A percentile compares a stretch with the other conserved stretches of the same genome.
phyloP scores from a whole-genome alignment of 2,113 vertebrate species.

The Atractosteus spatula region DNA sequence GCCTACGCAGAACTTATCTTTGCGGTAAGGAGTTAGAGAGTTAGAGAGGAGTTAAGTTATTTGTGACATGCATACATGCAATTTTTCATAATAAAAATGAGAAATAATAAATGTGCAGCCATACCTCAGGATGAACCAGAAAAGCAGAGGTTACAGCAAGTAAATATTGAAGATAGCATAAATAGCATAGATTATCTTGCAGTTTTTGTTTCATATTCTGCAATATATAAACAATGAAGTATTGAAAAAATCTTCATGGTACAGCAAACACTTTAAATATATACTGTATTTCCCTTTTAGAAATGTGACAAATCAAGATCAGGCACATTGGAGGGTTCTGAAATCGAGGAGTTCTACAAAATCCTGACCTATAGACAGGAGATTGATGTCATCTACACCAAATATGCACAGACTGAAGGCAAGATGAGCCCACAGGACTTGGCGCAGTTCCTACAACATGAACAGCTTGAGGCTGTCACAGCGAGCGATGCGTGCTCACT shows the following conservation, averaged over 20 bases:
- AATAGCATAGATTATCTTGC: too few relatives aligned
- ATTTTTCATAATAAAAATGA: neutral
- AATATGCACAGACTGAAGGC: slow-evolving; percentile 47
- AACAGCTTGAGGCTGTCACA: slow-evolving; percentile 70
- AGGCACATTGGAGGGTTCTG: slow-evolving; percentile 78
- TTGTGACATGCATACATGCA: neutral
- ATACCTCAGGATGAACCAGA: too few relatives aligned
- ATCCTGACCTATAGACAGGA: slow-evolving; percentile 82
- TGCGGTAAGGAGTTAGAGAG: slow-evolving; percentile 55
- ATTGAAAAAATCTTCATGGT: neutral
- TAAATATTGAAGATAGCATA: too few relatives aligned
- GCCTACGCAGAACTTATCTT: slow-evolving; percentile 82
- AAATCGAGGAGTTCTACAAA: slow-evolving; percentile 90
- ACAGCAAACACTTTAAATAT: neutral
- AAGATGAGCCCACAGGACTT: slow-evolving; percentile 74
- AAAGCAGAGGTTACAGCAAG: too few relatives aligned
- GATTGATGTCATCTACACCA: slow-evolving; percentile 72
- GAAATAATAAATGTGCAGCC: too few relatives aligned
- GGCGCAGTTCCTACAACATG: slow-evolving; percentile 69
- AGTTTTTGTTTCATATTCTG: too few relatives aligned
- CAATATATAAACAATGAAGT: too few relatives aligned
- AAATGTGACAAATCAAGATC: slow-evolving; percentile 86
- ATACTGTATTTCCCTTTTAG: slow-evolving; percentile 50
- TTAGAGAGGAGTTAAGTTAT: too few relatives aligned
- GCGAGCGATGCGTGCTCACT: slow-evolving; percentile 63